Conservation (phyloP, 2,888 invertebrate genomes). For the Tortrix viridana region DNA sequence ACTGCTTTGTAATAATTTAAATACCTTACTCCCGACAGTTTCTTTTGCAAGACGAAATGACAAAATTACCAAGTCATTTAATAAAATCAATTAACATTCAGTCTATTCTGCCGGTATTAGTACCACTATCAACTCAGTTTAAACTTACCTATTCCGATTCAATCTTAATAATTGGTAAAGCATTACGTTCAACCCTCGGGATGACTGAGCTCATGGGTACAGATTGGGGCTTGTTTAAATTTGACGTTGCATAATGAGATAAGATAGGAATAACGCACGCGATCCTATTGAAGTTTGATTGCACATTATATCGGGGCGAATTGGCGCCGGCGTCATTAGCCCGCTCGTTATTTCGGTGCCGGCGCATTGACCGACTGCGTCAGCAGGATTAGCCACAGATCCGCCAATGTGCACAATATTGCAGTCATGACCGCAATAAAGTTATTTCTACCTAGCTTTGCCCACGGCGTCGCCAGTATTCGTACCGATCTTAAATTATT, state of each 20-base stretch:
- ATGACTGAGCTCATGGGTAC: slow-evolving; percentile 5
- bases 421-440: slow-evolving; percentile 67
- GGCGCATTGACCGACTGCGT: slow-evolving; percentile 73
- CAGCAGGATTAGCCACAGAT: slow-evolving; percentile 71
- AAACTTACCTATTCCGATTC: too few species aligned
- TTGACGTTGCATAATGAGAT: slow-evolving; percentile 41
- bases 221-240: slow-evolving; percentile 28
- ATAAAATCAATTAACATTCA: too few species aligned
- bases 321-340: slow-evolving; percentile 73
- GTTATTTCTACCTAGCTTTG: slow-evolving; percentile 54
- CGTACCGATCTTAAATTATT: slow-evolving; percentile 26
- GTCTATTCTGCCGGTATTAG: too few species aligned
- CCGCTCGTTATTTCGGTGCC: slow-evolving; percentile 68
- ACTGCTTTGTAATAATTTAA: too few species aligned
- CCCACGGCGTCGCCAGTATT: slow-evolving; percentile 27
- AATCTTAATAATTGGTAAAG: too few species aligned
- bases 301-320: slow-evolving; percentile 56
- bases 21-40: too few species aligned
- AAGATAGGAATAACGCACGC: slow-evolving; percentile 46
- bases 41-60: too few species aligned
- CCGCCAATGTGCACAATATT: slow-evolving; percentile 59
- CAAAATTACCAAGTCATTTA: too few species aligned
- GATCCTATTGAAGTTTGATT: slow-evolving; percentile 60
- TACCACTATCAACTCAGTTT: too few species aligned
- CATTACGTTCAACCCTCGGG: too few species aligned